Percentiles rank a stretch among this genome's conserved stretches.
These are phyloP conservation scores for Copidosoma floridanum DNA, from an alignment of 1,140 invertebrate species.

Conservation along the genomic window DNA sequence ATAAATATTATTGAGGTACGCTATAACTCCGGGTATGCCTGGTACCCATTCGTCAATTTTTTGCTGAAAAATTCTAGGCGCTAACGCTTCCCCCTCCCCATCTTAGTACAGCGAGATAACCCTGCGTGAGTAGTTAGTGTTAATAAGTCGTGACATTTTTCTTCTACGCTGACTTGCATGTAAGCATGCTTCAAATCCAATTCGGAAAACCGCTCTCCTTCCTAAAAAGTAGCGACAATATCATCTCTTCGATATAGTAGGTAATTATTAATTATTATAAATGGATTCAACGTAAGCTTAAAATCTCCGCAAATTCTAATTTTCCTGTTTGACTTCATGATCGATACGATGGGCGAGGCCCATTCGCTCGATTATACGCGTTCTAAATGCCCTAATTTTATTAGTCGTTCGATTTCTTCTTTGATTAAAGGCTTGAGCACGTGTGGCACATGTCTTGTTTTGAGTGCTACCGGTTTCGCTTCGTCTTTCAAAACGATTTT, in stretches of 20 bases:
- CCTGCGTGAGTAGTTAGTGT: no score
- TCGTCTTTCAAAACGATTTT: no score
- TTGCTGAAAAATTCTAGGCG: no score
- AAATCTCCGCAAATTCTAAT: no score
- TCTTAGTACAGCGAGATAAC: no score
- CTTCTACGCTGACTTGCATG: not conserved
- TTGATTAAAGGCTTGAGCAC: no score
- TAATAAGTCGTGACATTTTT: no score
- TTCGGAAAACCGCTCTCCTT: not conserved
- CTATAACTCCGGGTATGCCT: no score
- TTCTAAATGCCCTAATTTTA: not conserved
- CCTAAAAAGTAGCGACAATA: not conserved
- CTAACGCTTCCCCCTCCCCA: no score
- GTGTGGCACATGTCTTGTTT: no score
- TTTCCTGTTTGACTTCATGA: not conserved
- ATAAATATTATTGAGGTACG: constrained; percentile 29
- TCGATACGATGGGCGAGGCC: not conserved
- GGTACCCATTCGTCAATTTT: constrained; percentile 27
- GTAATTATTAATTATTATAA: not conserved
- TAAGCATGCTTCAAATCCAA: not conserved
- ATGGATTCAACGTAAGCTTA: not conserved
- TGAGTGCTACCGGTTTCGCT: no score
- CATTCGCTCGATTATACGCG: not conserved
- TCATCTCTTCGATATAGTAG: not conserved
- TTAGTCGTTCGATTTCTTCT: no score